phyloP scores from a whole-genome alignment of 2,888 invertebrate species.

The Caenorhabditis angaria region DNA sequence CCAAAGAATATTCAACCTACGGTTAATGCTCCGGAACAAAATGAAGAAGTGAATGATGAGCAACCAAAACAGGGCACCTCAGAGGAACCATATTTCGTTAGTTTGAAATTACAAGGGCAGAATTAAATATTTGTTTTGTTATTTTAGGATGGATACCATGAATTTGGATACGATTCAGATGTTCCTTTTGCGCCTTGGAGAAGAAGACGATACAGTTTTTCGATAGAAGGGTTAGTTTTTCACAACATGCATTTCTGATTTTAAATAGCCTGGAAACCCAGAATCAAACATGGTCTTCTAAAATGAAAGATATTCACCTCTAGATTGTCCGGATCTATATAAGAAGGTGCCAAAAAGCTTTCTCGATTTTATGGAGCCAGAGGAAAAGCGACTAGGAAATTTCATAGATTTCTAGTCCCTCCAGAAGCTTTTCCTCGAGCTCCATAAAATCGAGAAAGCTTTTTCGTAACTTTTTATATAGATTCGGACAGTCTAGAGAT shows the following conservation, averaged over 20 bases:
- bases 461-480: too few relatives aligned
- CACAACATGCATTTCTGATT: too few relatives aligned
- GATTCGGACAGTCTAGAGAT: neutral
- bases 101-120: neutral
- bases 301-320: too few relatives aligned
- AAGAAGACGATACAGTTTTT: constrained; percentile 51
- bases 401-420: neutral
- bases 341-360: neutral
- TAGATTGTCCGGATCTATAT: too few relatives aligned
- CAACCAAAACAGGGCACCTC: neutral
- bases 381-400: too few relatives aligned
- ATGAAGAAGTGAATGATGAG: neutral
- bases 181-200: constrained; percentile 54
- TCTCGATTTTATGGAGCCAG: too few relatives aligned
- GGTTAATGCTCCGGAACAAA: neutral
- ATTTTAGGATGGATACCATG: constrained; percentile 21
- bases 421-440: too few relatives aligned
- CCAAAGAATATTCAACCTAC: neutral
- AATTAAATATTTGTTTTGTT: neutral
- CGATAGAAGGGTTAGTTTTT: constrained; percentile 52
- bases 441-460: too few relatives aligned
- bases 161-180: constrained; percentile 39
- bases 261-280: too few relatives aligned
- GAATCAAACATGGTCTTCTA: constrained; percentile 1
- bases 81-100: neutral